Percentiles rank a stretch among this genome's conserved stretches.
phyloP scores from a whole-genome alignment of 2,888 invertebrate species.

The Neocrepidodera transversa region DNA sequence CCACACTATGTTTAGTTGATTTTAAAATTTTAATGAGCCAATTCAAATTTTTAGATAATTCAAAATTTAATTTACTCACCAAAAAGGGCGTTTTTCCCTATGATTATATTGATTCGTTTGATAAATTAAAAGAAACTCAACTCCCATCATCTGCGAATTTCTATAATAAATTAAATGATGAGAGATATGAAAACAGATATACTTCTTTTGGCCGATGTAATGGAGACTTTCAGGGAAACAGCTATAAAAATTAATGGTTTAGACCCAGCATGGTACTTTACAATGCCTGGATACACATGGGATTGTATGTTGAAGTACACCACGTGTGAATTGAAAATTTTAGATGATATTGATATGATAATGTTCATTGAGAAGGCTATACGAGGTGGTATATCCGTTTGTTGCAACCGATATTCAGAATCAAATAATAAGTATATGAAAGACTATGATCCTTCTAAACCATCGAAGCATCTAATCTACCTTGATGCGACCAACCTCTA shows the following conservation, averaged over 20 bases:
- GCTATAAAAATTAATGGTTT: conserved; percentile 47
- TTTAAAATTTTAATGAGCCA: too few relatives aligned
- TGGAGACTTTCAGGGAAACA: conserved; percentile 53
- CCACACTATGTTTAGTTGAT: background rate
- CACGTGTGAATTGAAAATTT: conserved; percentile 40
- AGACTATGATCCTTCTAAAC: conserved; percentile 5
- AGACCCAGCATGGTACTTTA: conserved; percentile 49
- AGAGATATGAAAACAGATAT: conserved; percentile 48
- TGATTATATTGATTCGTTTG: conserved; percentile 38
- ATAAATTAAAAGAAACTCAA: conserved; percentile 32
- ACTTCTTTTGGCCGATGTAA: conserved; percentile 51
- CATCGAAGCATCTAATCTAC: conserved; percentile 7
- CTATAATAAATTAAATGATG: conserved; percentile 38
- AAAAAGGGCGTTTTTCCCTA: conserved; percentile 38
- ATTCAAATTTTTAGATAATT: too few relatives aligned
- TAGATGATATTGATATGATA: conserved; percentile 22
- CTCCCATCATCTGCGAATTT: conserved; percentile 44
- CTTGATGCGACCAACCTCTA: too few relatives aligned
- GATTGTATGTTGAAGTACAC: conserved; percentile 48
- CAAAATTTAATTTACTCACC: background rate
- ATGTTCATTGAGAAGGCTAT: conserved; percentile 44
- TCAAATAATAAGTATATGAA: conserved; percentile 51
- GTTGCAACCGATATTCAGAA: conserved; percentile 46
- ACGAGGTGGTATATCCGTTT: conserved; percentile 48
- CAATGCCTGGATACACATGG: conserved; percentile 47